Conservation (phyloP, 2,888 invertebrate genomes). For the Alsophila aescularia region DNA sequence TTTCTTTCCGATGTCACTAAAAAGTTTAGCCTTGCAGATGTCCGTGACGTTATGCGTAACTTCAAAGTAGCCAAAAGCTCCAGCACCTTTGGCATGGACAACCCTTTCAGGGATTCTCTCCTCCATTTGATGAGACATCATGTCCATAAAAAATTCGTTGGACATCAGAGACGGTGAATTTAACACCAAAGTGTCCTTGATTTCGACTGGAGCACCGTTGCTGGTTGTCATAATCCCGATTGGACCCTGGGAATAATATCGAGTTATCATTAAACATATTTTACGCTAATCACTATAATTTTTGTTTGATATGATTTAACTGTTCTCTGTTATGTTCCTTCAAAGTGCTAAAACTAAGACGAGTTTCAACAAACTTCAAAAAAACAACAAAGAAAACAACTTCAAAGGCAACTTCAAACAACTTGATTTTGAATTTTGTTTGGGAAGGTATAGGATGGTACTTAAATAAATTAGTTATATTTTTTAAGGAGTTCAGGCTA, state of each 20-base stretch:
- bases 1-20: slow-evolving; percentile 88
- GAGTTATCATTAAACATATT: no score
- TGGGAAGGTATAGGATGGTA: no score
- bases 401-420: no score
- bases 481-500: no score
- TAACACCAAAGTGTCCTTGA: slow-evolving; percentile 89
- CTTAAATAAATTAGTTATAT: no score
- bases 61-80: slow-evolving; percentile 93
- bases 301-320: no score
- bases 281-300: no score
- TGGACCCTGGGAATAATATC: slow-evolving; percentile 3
- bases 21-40: slow-evolving; percentile 90
- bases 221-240: slow-evolving; percentile 66
- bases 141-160: slow-evolving; percentile 90
- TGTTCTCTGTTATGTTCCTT: no score
- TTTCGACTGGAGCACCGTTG: slow-evolving; percentile 90
- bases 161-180: slow-evolving; percentile 89
- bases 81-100: slow-evolving; percentile 96
- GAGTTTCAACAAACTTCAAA: no score
- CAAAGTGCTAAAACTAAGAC: no score
- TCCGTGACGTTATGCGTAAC: slow-evolving; percentile 92
- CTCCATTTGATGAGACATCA: slow-evolving; percentile 90
- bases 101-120: slow-evolving; percentile 97
- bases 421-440: no score
- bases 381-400: no score